Evolutionary conservation across 92 coral and sea anemone species (phyloP).

Genomic region (Montipora capitata): DNA sequence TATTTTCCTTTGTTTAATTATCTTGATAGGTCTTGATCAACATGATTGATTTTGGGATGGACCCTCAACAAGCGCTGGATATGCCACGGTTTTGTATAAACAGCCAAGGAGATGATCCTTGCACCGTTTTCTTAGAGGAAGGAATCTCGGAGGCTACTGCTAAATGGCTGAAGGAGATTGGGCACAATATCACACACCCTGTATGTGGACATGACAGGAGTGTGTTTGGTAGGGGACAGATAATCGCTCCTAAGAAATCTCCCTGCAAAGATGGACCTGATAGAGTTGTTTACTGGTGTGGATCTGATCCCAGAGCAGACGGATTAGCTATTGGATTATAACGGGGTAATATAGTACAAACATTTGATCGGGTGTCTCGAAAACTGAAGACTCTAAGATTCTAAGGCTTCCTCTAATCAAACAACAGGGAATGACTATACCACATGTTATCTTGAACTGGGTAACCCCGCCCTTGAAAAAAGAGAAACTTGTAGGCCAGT

Average conservation of each 20-base stretch:
- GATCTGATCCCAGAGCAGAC: slow-evolving; percentile 98
- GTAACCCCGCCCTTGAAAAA: no score
- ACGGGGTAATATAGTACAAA: not conserved
- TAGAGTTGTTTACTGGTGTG: slow-evolving; percentile 91
- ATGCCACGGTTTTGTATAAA: slow-evolving; percentile 87
- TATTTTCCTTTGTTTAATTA: not conserved
- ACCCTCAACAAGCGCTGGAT: slow-evolving; percentile 98
- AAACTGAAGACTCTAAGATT: no score
- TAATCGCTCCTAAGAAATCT: slow-evolving; percentile 75
- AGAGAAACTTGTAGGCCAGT: no score
- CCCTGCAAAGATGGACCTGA: slow-evolving; percentile 67
- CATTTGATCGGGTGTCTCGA: no score
- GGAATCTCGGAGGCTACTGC: slow-evolving; percentile 81
- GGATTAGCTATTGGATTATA: slow-evolving; percentile 93
- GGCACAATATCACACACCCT: slow-evolving; percentile 85
- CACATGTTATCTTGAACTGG: no score
- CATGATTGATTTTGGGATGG: slow-evolving; percentile 98
- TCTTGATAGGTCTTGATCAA: slow-evolving; percentile 86
- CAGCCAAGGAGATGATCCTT: slow-evolving; percentile 47
- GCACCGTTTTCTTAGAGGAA: slow-evolving; percentile 81
- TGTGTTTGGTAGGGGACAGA: slow-evolving; percentile 94
- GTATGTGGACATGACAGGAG: slow-evolving; percentile 73
- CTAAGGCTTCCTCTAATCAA: no score
- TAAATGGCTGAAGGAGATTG: slow-evolving; percentile 68
- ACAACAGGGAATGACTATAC: no score